Base-by-base conservation (phyloP, 1,140 invertebrate genomes). In the Sinonovacula constricta region DNA sequence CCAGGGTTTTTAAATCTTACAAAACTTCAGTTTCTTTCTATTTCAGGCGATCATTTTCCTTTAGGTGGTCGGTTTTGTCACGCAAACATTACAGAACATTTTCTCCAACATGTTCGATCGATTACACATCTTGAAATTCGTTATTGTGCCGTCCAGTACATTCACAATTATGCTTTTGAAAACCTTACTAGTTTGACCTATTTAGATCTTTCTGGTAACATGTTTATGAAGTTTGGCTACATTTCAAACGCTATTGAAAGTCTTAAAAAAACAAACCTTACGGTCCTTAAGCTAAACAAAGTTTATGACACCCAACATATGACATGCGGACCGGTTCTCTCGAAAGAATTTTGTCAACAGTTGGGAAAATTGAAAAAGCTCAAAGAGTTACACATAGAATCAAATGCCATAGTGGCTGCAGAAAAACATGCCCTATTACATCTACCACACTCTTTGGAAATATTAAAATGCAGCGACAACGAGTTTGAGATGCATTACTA, bases 191-290 rank as follows among this genome's bases (percentile, higher is more conserved):
- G 67, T 22, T 39, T 76, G 24, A 31, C 39, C 7, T 76, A 66
- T 30, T 24, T 76, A 24, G 72, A 76, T 76, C 12, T 76, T n/a
- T 67, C 62, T 1, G n/a, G 22, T 26, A 76, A 76, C 28, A 30
- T 1, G 2, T 1, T 39, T 3, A 28, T 76, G 2, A 59, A 30
- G 14, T 2, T 76, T 24, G 34, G 22, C 1, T 15, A 31, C 30
- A 15, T 56, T 14, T 56, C 34, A 1, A 49, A 28, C n/a, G 62
- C 49, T 5, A 12, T 59, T 14, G 10, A 15, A 22, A 56, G 72
- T 36, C 30, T 76, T n/a, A n/a, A n/a, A 0, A 24, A 33, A 22
- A 49, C 34, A 5, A 71, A 56, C 26, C 24, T 33, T 22, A 30
- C 22, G 22, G 49, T 39, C 10, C 22, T 71, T 34, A 34, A 59